A percentile compares a stretch with the other conserved stretches of the same genome.
These are phyloP conservation scores for Mylabris phalerata DNA, from an alignment of 1,140 invertebrate species.

Conservation along the genomic window DNA sequence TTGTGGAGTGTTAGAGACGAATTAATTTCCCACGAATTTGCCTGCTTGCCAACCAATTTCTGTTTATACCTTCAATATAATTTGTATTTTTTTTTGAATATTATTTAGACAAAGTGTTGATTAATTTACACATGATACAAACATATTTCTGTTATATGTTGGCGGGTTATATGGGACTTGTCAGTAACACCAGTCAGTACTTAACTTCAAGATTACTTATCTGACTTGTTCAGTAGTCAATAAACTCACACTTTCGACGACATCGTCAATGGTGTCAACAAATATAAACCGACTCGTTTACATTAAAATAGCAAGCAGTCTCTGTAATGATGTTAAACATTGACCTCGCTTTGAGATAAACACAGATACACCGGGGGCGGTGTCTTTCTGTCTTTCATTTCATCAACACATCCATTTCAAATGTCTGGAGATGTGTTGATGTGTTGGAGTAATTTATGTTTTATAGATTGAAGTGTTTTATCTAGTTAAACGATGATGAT, in stretches of 20 bases:
- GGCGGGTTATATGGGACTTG: constrained; percentile 11
- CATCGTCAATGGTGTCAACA: constrained; percentile 23
- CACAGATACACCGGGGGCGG: constrained; percentile 8
- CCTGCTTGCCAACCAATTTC: no score
- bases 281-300: constrained; percentile 31
- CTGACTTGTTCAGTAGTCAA: constrained; percentile 21
- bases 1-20: no score
- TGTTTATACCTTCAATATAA: no score
- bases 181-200: constrained; percentile 26
- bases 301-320: constrained; percentile 18
- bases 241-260: constrained; percentile 23
- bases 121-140: no score
- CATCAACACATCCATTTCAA: no score
- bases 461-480: constrained; percentile 13
- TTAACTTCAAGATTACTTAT: constrained; percentile 26
- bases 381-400: background rate
- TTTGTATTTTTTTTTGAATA: no score
- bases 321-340: constrained; percentile 13
- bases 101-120: no score
- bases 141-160: no score
- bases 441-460: constrained; percentile 16
- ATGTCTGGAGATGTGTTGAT: constrained; percentile 9
- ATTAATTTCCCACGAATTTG: no score
- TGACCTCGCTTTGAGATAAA: constrained; percentile 19
- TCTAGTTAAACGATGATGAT: background rate